Percentiles rank a stretch among this genome's conserved stretches.
Conservation (phyloP, 1,140 invertebrate species). For the Epicauta chinensis region DNA sequence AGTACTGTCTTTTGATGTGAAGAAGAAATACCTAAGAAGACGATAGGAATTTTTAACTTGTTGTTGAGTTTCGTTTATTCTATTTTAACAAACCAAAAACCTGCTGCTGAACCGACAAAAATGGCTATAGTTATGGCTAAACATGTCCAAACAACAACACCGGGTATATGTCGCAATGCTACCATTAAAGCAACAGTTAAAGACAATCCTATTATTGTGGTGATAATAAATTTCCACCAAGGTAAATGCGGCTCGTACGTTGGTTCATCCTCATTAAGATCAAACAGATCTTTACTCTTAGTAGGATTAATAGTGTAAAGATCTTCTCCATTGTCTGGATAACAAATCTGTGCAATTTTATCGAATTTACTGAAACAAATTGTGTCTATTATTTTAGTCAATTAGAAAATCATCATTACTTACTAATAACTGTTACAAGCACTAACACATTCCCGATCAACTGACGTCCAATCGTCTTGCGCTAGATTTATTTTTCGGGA, state of each 20-base stretch:
- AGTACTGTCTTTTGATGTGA: background rate
- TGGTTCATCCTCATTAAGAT: background rate
- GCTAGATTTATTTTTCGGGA: too few relatives aligned
- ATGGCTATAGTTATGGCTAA: background rate
- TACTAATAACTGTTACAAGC: too few relatives aligned
- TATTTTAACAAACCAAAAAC: background rate
- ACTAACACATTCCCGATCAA: too few relatives aligned
- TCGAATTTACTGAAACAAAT: too few relatives aligned
- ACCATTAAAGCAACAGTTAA: background rate
- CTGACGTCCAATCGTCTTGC: too few relatives aligned
- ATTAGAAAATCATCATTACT: too few relatives aligned
- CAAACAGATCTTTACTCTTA: background rate
- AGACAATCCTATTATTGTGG: background rate
- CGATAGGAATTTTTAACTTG: background rate
- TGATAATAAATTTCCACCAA: slow-evolving; percentile 3
- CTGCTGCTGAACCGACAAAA: background rate
- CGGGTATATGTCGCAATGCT: background rate
- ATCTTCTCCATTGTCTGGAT: background rate
- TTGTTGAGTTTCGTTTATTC: background rate
- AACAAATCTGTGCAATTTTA: too few relatives aligned
- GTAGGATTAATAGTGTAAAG: background rate
- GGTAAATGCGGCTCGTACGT: background rate
- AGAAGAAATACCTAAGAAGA: background rate
- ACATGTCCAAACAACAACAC: background rate
- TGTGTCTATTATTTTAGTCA: too few relatives aligned